These are phyloP conservation scores for Sipha flava DNA, from an alignment of 1,140 invertebrate species.

Conservation along the genomic window DNA sequence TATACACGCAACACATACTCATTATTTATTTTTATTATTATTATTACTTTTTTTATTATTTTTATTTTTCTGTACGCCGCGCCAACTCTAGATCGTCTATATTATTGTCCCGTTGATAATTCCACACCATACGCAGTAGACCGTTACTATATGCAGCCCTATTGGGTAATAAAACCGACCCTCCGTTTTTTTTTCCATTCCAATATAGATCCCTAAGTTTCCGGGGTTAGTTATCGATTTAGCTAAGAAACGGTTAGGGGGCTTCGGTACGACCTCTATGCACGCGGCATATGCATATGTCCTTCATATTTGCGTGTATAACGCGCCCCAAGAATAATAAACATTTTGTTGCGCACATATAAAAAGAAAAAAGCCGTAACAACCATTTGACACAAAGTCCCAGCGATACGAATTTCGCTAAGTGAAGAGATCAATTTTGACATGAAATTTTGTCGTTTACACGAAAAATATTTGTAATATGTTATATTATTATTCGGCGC, in stretches of 20 bases:
- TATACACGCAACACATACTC: no score
- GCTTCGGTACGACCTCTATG: background rate
- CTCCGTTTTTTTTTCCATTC: background rate
- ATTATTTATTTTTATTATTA: background rate
- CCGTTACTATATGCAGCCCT: background rate
- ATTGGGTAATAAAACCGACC: conserved; percentile 24
- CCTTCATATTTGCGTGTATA: background rate
- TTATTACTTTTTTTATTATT: background rate
- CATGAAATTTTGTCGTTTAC: background rate
- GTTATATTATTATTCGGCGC: no score
- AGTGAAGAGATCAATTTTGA: background rate
- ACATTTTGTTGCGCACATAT: background rate
- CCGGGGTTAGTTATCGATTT: conserved; percentile 20
- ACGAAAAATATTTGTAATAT: no score
- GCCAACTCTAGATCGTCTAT: background rate
- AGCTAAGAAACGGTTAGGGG: conserved; percentile 11
- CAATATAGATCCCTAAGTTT: conserved; percentile 21
- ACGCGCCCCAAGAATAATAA: background rate
- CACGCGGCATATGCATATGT: background rate
- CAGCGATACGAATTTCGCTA: background rate
- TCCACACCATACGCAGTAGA: background rate
- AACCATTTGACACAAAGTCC: background rate
- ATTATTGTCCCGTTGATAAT: conserved; percentile 15
- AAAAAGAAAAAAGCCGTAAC: background rate
- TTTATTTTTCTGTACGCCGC: background rate